These are phyloP conservation scores for Epinephelus coioides DNA, from an alignment of 2,797 vertebrate species.

Conservation along the genomic window DNA sequence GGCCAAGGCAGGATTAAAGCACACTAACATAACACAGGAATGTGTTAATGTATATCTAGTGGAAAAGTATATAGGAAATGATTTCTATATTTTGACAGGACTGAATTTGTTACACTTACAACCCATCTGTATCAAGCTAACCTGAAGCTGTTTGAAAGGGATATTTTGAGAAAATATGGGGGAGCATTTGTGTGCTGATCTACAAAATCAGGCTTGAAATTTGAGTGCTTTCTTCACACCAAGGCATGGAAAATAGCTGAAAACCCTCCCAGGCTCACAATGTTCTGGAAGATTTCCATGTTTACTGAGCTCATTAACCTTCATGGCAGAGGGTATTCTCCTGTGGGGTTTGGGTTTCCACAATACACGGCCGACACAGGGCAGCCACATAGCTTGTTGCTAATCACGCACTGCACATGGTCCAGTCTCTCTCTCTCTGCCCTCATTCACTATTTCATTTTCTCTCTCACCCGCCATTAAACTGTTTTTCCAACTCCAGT, in stretches of 20 bases:
- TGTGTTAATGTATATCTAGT: slow-evolving; percentile 13
- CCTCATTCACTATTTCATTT: slow-evolving; percentile 22
- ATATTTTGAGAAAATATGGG: slow-evolving; percentile 51
- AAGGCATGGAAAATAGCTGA: slow-evolving; percentile 42
- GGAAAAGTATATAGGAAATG: not conserved
- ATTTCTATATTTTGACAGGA: slow-evolving; percentile 40
- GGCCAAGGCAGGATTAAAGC: slow-evolving; percentile 4
- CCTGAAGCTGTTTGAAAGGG: slow-evolving; percentile 23
- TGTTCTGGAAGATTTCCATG: slow-evolving; percentile 68
- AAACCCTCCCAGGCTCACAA: slow-evolving; percentile 43
- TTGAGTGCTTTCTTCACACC: slow-evolving; percentile 49
- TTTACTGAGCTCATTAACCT: slow-evolving; percentile 70
- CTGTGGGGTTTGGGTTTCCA: slow-evolving; percentile 55
- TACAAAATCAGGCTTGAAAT: slow-evolving; percentile 57
- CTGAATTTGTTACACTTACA: slow-evolving; percentile 23
- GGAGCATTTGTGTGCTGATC: slow-evolving; percentile 26
- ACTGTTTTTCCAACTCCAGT: too few species aligned
- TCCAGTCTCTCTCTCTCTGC: not conserved
- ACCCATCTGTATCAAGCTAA: slow-evolving; percentile 13
- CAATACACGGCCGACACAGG: slow-evolving; percentile 18
- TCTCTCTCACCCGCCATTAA: not conserved
- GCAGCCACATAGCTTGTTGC: slow-evolving; percentile 20
- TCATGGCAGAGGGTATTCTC: slow-evolving; percentile 46
- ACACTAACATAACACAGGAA: not conserved
- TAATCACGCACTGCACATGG: slow-evolving; percentile 20